Conservation (phyloP, 2,113 vertebrate genomes). For the Aphyosemion australe region DNA sequence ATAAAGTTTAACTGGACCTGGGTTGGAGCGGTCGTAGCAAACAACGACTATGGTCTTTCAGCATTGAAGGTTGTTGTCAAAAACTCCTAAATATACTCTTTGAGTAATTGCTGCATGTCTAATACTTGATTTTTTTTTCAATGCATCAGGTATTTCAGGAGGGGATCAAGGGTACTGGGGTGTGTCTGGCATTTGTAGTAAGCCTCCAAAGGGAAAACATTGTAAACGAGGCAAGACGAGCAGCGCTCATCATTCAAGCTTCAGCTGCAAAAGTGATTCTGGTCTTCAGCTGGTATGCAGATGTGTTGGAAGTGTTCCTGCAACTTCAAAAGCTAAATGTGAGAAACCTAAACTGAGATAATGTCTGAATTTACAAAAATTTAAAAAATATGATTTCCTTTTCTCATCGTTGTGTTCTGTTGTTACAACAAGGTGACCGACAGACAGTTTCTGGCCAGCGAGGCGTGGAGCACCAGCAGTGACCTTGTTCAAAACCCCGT, state of each 20-base stretch:
- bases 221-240: conserved; percentile 56
- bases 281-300: conserved; percentile 74
- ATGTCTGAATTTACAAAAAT: neutral
- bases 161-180: conserved; percentile 50
- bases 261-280: conserved; percentile 76
- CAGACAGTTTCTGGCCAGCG: conserved; percentile 78
- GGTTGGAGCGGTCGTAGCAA: conserved; percentile 77
- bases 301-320: conserved; percentile 69
- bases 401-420: neutral
- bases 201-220: conserved; percentile 67
- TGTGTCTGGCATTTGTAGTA: conserved; percentile 78
- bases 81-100: too few species aligned
- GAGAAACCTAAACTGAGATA: conserved; percentile 10
- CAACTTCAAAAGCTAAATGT: conserved; percentile 73
- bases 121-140: neutral
- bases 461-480: conserved; percentile 77
- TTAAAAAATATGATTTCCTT: neutral
- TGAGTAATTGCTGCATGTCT: neutral
- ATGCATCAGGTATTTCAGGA: conserved; percentile 68
- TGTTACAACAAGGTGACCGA: conserved; percentile 63
- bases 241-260: conserved; percentile 66
- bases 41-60: conserved; percentile 74
- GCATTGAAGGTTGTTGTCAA: conserved; percentile 63
- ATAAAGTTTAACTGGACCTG: conserved; percentile 78
- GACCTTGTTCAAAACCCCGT: conserved; percentile 55